A percentile compares a stretch with the other conserved stretches of the same genome.
Evolutionary conservation across 2,797 vertebrate genomes (phyloP).

Genomic region (Chaenodraco wilsoni): DNA sequence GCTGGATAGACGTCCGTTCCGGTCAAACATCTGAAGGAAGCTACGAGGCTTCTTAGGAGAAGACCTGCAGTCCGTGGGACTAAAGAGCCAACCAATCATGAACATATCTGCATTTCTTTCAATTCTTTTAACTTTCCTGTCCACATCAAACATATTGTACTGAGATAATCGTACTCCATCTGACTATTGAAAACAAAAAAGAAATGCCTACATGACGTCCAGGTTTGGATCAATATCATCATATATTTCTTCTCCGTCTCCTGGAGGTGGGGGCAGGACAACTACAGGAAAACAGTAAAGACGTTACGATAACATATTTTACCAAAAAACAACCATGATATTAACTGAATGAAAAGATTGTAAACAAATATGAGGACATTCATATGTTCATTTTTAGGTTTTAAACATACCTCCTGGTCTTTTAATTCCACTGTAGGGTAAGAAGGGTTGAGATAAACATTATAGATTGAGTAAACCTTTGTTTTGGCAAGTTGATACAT

Average conservation of each 20-base stretch:
- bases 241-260: slow-evolving; percentile 88
- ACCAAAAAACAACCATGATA: neutral
- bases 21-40: slow-evolving; percentile 90
- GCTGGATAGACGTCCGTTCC: slow-evolving; percentile 87
- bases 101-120: slow-evolving; percentile 38
- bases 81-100: slow-evolving; percentile 59
- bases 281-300: slow-evolving; percentile 68
- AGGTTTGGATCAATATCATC: slow-evolving; percentile 86
- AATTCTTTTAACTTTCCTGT: neutral
- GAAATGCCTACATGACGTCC: slow-evolving; percentile 78
- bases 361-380: neutral
- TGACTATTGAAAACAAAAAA: neutral
- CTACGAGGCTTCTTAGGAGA: slow-evolving; percentile 79
- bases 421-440: slow-evolving; percentile 75
- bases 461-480: neutral
- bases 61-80: slow-evolving; percentile 81
- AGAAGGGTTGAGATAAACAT: slow-evolving; percentile 8
- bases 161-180: neutral
- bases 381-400: neutral
- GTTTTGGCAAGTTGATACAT: neutral
- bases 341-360: neutral
- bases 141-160: neutral
- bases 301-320: neutral
- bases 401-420: slow-evolving; percentile 84
- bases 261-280: slow-evolving; percentile 80